Percentiles rank a stretch among this genome's conserved stretches.
Conservation (phyloP, 2,113 vertebrate genomes). For the Dolichallabes microphthalmus region DNA sequence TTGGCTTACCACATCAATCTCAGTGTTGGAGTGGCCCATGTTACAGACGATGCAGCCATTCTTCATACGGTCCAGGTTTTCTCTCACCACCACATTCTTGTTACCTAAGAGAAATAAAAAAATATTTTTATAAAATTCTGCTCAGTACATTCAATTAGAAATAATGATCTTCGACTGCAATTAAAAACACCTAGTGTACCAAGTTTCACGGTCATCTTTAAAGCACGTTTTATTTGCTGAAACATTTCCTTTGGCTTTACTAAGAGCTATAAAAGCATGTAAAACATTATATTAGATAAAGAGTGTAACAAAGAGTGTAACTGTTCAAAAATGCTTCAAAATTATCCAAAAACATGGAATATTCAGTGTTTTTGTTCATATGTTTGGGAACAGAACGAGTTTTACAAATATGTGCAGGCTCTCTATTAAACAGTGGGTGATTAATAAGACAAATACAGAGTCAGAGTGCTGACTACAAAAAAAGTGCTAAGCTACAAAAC, state of each 20-base stretch:
- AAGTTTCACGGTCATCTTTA: background rate
- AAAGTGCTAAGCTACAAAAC: background rate
- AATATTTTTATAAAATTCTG: background rate
- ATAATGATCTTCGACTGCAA: background rate
- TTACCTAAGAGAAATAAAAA: constrained; percentile 78
- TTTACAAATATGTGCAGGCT: background rate
- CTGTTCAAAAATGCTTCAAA: background rate
- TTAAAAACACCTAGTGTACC: background rate
- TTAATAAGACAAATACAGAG: background rate
- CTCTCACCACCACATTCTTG: constrained; percentile 96
- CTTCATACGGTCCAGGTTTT: constrained; percentile 96
- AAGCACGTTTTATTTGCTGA: background rate
- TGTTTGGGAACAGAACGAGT: background rate
- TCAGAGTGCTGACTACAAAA: too few relatives aligned
- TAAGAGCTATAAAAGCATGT: background rate
- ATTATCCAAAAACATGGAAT: background rate
- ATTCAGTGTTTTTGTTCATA: background rate
- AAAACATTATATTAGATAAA: background rate
- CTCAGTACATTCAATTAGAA: background rate
- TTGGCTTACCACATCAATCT: constrained; percentile 92
- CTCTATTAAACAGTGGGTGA: background rate
- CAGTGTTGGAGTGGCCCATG: constrained; percentile 99
- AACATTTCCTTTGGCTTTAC: background rate
- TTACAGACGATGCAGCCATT: constrained; percentile 98
- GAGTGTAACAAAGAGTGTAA: background rate